Evolutionary conservation across 2,113 vertebrate genomes (phyloP), one percentile per base, ranked within the genome.

Genomic region (Etheostoma cragini): DNA sequence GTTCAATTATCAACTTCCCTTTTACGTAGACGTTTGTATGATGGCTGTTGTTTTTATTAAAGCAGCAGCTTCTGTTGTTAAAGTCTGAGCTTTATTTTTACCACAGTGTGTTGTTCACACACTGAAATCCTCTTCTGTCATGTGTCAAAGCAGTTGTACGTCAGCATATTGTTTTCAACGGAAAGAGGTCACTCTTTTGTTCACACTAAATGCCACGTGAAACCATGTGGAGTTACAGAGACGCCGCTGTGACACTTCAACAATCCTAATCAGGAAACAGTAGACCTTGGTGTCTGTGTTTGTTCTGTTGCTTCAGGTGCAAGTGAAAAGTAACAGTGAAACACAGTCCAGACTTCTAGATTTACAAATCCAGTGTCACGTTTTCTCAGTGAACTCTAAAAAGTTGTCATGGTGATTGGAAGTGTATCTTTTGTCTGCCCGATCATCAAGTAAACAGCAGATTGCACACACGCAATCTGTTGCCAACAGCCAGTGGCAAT

Each of bases 131-230:
- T 65, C 26, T 7, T 0, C 13, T 10, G 49, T 50, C 35, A 21
- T 1, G 16, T 7, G 0, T 11, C 38, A 45, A 33, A 58, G 66
- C 62, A 3, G 16, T 7, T 1, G 22, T 6, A 3, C 38, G 79
- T 74, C 69, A 77, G 21, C 0, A 5, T 1, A 1, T 68, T 0
- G 4, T 63, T 70, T 22, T 54, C 35, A n/a, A n/a, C 33, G 46
- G 21, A 8, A 46, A 42, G 12, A 69, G 42, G n/a, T 74, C 79
- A 65, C 58, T 38, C 67, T 60, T 73, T 74, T 81, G 79, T 85
- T 14, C 56, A 45, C 57, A 58, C 12, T 45, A 72, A 30, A 58
- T 21, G 0, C 45, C 38, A 24, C 0, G 8, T 54, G 74, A 49
- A 62, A 67, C 66, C 30, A 16, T 12, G 53, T 0, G 8, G 4